Conservation (phyloP, 2,888 invertebrate species). For the Meiosimyza decipiens region DNA sequence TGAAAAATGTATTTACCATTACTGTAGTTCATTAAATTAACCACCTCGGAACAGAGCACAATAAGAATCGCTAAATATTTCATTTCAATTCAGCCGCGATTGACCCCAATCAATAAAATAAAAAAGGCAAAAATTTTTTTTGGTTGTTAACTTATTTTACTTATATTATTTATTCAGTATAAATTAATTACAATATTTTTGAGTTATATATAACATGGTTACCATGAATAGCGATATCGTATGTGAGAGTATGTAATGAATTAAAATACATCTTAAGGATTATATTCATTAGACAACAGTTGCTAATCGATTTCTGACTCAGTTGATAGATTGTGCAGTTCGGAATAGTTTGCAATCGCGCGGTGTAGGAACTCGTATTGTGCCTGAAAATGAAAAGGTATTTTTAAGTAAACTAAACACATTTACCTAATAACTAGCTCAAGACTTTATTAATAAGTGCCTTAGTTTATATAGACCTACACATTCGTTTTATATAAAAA, state of each 20-base stretch:
- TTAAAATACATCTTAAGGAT: background rate
- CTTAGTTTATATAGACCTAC: too few species aligned
- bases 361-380: conserved; percentile 94
- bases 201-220: conserved; percentile 16
- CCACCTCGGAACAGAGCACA: too few species aligned
- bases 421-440: background rate
- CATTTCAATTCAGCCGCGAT: too few species aligned
- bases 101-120: too few species aligned
- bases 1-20: too few species aligned
- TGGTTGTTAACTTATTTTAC: background rate
- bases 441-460: too few species aligned
- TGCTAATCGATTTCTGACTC: conserved; percentile 55
- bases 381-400: conserved; percentile 70
- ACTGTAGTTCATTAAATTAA: too few species aligned
- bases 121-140: background rate
- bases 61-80: too few species aligned
- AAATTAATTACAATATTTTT: conserved; percentile 16
- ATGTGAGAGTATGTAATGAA: background rate
- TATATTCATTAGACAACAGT: conserved; percentile 36
- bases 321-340: conserved; percentile 79
- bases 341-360: conserved; percentile 89
- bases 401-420: background rate
- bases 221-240: conserved; percentile 14
- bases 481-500: too few species aligned
- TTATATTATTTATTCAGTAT: background rate